Base-by-base conservation (phyloP, 2,797 vertebrate species). In the Orestias chungarensis region DNA sequence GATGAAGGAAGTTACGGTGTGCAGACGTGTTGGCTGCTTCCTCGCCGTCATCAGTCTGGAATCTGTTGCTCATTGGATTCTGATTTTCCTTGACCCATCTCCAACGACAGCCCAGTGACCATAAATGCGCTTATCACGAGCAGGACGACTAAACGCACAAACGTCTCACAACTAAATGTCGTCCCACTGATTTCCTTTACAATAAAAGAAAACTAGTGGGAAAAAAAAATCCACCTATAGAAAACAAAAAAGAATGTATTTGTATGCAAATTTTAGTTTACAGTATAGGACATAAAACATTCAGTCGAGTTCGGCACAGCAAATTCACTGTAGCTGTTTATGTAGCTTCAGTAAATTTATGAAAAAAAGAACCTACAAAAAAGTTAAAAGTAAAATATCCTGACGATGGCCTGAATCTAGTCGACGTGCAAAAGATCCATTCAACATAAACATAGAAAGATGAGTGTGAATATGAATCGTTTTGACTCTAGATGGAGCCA, bases 401-500 rank as follows among this genome's bases (percentile, higher is more conserved):
- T n/a, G 4, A 35, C 18, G 0, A 7, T 35, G 23, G 33, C 4
- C 20, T 33, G 10, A n/a, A 40, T n/a, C 25, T 65, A 6, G 12
- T 46, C 2, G 2, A 11, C 49, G 29, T 49, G 23, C 11, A 40
- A 66, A 66, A 49, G 11, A 47, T 47, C 23, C 18, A 49, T 12
- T 33, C 0, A 9, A 10, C 7, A 18, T 31, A 65, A 44, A 33
- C 8, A 57, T 20, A 14, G 43, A 33, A 38, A 47, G 27, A n/a
- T 29, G 3, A 12, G 14, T 47, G 31, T 25, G 8, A 33, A 18
- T 70, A 20, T n/a, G 17, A 62, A 38, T n/a, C 2, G 10, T 70
- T 46, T 38, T 1, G 18, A 25, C 31, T 71, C 86, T 86, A 90
- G 91, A 88, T 89, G 90, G 88, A 72, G 86, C 81, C 81, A 85